A percentile compares a stretch with the other conserved stretches of the same genome.
phyloP scores from a whole-genome alignment of 1,140 invertebrate species.

The Drosophila nebulosa region DNA sequence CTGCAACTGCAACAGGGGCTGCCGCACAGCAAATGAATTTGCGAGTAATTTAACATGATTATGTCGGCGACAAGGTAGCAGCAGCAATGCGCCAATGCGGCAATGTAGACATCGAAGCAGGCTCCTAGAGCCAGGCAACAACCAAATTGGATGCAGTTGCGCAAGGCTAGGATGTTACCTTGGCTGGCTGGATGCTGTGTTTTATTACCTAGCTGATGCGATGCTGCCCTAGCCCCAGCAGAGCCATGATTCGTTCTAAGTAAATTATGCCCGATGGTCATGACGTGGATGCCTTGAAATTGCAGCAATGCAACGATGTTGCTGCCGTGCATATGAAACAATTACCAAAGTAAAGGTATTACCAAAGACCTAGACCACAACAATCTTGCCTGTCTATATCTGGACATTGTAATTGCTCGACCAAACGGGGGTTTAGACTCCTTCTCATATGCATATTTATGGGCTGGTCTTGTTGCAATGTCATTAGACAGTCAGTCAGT shows the following conservation, averaged over 20 bases:
- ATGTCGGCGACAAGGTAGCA: conserved; percentile 73
- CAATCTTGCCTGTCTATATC: conserved; percentile 48
- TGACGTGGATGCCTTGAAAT: conserved; percentile 54
- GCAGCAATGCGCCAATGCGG: too few species aligned
- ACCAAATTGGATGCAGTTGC: conserved; percentile 74
- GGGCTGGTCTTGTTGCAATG: conserved; percentile 43
- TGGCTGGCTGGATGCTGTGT: conserved; percentile 56
- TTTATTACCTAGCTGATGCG: conserved; percentile 59
- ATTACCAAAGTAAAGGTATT: conserved; percentile 71
- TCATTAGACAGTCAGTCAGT: conserved; percentile 69
- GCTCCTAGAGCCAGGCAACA: conserved; percentile 34
- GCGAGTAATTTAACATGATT: conserved; percentile 79
- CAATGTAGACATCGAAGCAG: conserved; percentile 69
- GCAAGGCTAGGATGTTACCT: conserved; percentile 34
- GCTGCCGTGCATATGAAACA: conserved; percentile 69
- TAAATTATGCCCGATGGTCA: conserved; percentile 78
- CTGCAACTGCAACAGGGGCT: conserved; percentile 32
- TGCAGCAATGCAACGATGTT: conserved; percentile 20
- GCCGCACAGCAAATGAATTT: conserved; percentile 75
- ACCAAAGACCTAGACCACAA: conserved; percentile 15
- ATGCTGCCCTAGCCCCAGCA: conserved; percentile 18
- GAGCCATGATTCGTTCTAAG: conserved; percentile 77
- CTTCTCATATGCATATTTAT: conserved; percentile 55
- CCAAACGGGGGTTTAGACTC: conserved; percentile 1
- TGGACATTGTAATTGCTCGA: conserved; percentile 66